phyloP scores from a whole-genome alignment of 2,888 invertebrate genomes.

The Diarsia mendica region DNA sequence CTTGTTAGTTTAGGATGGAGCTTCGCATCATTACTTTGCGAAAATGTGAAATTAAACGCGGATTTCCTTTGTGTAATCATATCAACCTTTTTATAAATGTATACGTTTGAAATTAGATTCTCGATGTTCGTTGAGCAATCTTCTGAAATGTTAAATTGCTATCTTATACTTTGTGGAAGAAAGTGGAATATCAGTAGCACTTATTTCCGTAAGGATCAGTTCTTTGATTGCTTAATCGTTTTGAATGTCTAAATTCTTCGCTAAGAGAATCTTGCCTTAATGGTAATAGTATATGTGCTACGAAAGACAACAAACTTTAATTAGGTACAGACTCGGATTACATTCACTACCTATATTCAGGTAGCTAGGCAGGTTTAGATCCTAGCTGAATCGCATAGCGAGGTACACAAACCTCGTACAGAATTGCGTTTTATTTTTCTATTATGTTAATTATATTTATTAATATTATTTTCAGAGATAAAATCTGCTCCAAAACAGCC shows the following conservation, averaged over 20 bases:
- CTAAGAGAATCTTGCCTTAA: slow-evolving; percentile 7
- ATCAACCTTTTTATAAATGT: slow-evolving; percentile 55
- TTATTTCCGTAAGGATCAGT: slow-evolving; percentile 26
- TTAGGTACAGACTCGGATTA: slow-evolving; percentile 6
- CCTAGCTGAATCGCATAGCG: too few species aligned
- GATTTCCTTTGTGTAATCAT: slow-evolving; percentile 55
- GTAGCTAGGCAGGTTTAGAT: too few species aligned
- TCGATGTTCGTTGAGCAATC: slow-evolving; percentile 41
- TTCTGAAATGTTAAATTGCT: slow-evolving; percentile 29
- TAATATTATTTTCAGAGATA: too few species aligned
- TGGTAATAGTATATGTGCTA: slow-evolving; percentile 7
- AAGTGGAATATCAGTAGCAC: slow-evolving; percentile 21
- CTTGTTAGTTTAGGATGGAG: slow-evolving; percentile 46
- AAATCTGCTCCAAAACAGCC: not conserved
- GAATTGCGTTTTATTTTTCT: not conserved
- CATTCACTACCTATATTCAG: slow-evolving; percentile 15
- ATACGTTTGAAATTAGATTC: slow-evolving; percentile 51
- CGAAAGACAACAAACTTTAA: slow-evolving; percentile 23
- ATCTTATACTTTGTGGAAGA: slow-evolving; percentile 43
- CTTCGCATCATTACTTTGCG: slow-evolving; percentile 29
- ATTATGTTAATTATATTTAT: too few species aligned
- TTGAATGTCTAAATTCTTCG: slow-evolving; percentile 23
- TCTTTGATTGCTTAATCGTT: slow-evolving; percentile 28
- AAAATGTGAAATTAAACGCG: slow-evolving; percentile 31
- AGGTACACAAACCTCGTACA: not conserved